Evolutionary conservation across 2,113 vertebrate genomes (phyloP), one percentile per base, ranked within the genome.

Genomic region (Pterocles burchelli): DNA sequence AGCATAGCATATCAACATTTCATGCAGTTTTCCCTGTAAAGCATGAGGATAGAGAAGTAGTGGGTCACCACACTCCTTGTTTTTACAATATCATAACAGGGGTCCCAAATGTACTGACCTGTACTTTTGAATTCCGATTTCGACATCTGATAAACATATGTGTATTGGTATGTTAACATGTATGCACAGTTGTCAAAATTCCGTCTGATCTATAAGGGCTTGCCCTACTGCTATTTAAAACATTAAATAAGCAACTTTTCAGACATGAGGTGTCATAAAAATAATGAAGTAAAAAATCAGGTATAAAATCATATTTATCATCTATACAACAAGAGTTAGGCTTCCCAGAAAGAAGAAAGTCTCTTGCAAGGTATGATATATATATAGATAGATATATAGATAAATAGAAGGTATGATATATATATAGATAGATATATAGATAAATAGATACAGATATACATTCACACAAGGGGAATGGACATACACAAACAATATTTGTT

Each of bases 61-160:
- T 9, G 20, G 13, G 28, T 25, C 45, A 80, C 21, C 31, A 73
- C 24, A 38, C 7, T 33, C 15, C 33, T 25, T 59, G 18, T 17
- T 71, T 79, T 77, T 61, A 3, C 33, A 41, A 14, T 29, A n/a
- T 19, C 1, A 0, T 24, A 77, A 70, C 12, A 57, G 18, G 4
- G 34, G 10, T 24, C 55, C 17, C 57, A 89, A 61, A 41, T 41
- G 24, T 20, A 73, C 24, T 55, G 66, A 65, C 46, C 36, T 43
- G 29, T 76, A 62, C 26, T 77, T 91, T 8, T 54, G 14, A 77
- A 73, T 49, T 88, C 48, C 45, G 63, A 29, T 57, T 25, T n/a
- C 63, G 45, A 65, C 2, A 13, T 10, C 33, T 0, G 0, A 77
- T 36, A 85, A 67, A 52, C 4, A 6, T 17, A 62, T 5, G 4